Base-by-base conservation (phyloP, 2,113 vertebrate species). In the Poecilia latipinna region DNA sequence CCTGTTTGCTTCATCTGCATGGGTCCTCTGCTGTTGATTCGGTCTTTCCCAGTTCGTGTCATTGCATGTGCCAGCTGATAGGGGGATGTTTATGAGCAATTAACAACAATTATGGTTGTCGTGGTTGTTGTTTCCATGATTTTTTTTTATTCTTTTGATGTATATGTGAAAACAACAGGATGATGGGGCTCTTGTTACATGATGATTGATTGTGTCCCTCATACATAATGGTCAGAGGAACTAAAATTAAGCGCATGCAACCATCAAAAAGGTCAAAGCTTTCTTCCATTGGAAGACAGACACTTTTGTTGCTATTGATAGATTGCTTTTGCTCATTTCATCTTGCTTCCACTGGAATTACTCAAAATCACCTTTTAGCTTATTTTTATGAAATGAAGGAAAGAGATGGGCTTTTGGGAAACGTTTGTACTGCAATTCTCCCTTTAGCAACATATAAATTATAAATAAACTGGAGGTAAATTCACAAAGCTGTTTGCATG, bases 31-130 rank as follows among this genome's bases (percentile, higher is more conserved):
- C 61, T 33, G 65, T 31, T 86, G 75, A 88, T 79, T 83, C 70
- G 35, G 26, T 63, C 31, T 48, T 78, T 87, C 39, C 82, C 63
- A 4, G 32, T 90, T 82, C 77, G 57, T 85, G 83, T 77, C 79
- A 75, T 83, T 8, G 35, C 87, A 84, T 89, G 82, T 80, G 89
- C 77, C 86, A 82, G 66, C 88, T 82, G 87, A 90, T 80, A 71
- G 5, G 80, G 54, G 73, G 77, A 86, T 79, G 86, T 89, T 90
- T 86, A 89, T 82, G 75, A 90, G 86, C 83, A 92, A 91, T 91
- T 90, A 90, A 77, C 83, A 72, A 80, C 79, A 90, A 89, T 87
- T 80, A 83, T n/a, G 68, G 63, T 60, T 65, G 66, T 83, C 73
- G 15, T 73, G 68, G 42, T 84, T 64, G 42, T 84, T 64, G 68